Conservation (phyloP, 2,113 vertebrate species). For the Heterotilapia buettikoferi region DNA sequence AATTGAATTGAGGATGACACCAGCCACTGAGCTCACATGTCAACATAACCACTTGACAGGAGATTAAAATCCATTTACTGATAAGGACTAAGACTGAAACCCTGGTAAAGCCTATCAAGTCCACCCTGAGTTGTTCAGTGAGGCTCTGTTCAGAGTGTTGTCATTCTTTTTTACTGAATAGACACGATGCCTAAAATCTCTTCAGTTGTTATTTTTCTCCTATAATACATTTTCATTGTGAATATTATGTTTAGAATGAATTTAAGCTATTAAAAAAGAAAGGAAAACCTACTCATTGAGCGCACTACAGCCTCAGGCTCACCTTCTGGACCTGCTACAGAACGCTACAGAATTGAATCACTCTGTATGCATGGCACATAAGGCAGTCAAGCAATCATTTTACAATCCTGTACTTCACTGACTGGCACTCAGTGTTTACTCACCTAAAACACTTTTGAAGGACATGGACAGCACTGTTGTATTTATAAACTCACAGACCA, state of each 20-base stretch:
- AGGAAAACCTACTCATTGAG: neutral
- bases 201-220: neutral
- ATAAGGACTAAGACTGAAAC: neutral
- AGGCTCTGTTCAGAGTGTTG: neutral
- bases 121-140: neutral
- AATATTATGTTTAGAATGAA: neutral
- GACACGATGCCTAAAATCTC: neutral
- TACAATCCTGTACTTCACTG: neutral
- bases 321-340: neutral
- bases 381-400: neutral
- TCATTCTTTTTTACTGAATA: neutral
- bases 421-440: neutral
- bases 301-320: neutral
- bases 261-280: neutral
- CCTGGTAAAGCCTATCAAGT: neutral
- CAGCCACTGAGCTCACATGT: neutral
- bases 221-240: neutral
- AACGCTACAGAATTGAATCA: neutral
- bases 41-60: neutral
- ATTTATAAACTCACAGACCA: neutral
- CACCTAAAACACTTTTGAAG: neutral
- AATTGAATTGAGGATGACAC: neutral
- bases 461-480: neutral
- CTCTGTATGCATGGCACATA: neutral
- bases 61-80: neutral